Evolutionary conservation across 2,888 invertebrate genomes (phyloP), one percentile per base, ranked within the genome.

Genomic region (Pollenia amentaria): DNA sequence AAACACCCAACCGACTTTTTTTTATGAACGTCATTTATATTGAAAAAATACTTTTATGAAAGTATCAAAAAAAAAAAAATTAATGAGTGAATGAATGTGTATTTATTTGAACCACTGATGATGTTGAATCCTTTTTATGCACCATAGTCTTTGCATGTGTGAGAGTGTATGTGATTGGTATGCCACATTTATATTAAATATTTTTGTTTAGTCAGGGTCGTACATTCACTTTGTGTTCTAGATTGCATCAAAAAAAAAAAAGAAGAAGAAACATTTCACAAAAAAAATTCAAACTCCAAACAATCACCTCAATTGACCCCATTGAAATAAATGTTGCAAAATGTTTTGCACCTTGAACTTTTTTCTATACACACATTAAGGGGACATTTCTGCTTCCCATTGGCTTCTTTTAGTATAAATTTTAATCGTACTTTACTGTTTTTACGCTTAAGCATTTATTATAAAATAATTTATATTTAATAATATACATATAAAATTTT

Each of bases 131-230:
- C 65, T 2, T 81, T 53, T 64, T 65, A 44, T 62, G 14, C 42
- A 62, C 18, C 70, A 72, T 12, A n/a, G 10, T 2, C 18, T 70
- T 51, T 60, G n/a, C 10, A 3, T 44, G n/a, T 48, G 42, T 72
- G 9, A 51, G 16, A 10, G 38, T 51, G 78, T 18, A 21, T 10
- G 42, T 11, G 16, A 40, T 42, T 51, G 44, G 4, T 2, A 53
- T 29, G 29, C 29, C 14, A 18, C 10, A 12, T 29, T 0, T 8
- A 16, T 1, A 42, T n/a, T 21, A 6, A 0, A 38, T 14, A 44
- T 38, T 72, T 62, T 57, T 11, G n/a, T 55, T 55, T 75, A 79
- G 86, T 83, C 86, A 86, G 82, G 86, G 86, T 65, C 86, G 86
- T 83, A 57, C 83, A 79, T 83, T 83, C 70, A 76, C 86, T 70